Percentiles rank a stretch among this genome's conserved stretches.
phyloP scores from a whole-genome alignment of 1,140 invertebrate species.

The Macrobrachium nipponense region DNA sequence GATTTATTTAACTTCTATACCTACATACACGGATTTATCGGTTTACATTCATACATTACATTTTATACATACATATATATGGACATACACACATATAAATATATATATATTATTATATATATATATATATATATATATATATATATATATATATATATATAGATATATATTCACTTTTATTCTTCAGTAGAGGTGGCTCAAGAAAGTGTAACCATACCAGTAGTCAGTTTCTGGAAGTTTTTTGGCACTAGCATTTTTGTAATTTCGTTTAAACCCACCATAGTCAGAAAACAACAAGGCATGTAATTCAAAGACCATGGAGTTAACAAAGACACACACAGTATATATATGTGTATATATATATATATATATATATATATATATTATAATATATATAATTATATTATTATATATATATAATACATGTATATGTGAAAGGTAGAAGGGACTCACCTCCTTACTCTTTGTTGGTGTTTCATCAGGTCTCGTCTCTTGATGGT shows the following conservation, averaged over 20 bases:
- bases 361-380: constrained; percentile 20
- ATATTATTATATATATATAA: not conserved
- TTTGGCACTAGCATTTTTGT: too few relatives aligned
- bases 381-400: not conserved
- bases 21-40: constrained; percentile 5
- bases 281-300: too few relatives aligned
- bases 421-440: not conserved
- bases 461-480: constrained; percentile 44
- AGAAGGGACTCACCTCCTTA: constrained; percentile 13
- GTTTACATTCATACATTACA: constrained; percentile 3
- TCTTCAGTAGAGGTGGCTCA: too few relatives aligned
- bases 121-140: not conserved
- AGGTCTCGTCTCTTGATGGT: constrained; percentile 23
- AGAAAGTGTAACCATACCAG: too few relatives aligned
- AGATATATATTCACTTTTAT: not conserved
- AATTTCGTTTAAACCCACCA: too few relatives aligned
- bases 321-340: not conserved
- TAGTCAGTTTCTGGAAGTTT: too few relatives aligned
- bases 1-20: not conserved
- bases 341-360: not conserved
- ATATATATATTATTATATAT: constrained; percentile 7
- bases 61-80: constrained; percentile 20
- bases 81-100: constrained; percentile 10
- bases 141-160: constrained; percentile 16
- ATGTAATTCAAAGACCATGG: too few relatives aligned